A percentile compares a stretch with the other conserved stretches of the same genome.
Evolutionary conservation across 2,888 invertebrate species (phyloP).

Genomic region (Isoperla grammatica): DNA sequence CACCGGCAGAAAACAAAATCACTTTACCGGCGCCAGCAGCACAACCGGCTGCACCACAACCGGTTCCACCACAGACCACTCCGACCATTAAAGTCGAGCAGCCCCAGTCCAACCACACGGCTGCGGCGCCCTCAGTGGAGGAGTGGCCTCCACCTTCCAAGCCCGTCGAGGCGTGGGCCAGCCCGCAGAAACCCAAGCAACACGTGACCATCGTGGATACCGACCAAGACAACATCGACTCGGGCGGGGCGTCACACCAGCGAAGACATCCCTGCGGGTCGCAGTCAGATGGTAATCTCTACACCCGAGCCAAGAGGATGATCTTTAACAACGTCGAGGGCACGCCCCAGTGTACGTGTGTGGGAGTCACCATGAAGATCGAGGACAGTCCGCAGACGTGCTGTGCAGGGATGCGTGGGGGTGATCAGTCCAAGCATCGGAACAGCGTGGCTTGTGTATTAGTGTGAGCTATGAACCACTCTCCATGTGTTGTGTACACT

Average conservation of each 20-base stretch:
- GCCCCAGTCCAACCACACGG: neutral
- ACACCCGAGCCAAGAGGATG: slow-evolving; percentile 15
- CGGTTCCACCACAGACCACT: neutral
- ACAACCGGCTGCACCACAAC: neutral
- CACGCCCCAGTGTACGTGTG: neutral
- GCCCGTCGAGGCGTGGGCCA: neutral
- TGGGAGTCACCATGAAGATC: neutral
- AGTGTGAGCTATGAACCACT: neutral
- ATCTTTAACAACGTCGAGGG: slow-evolving; percentile 9
- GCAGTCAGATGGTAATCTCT: slow-evolving; percentile 22
- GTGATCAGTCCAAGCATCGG: slow-evolving; percentile 20
- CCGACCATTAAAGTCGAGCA: neutral
- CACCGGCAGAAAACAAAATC: neutral
- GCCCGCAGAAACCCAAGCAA: neutral
- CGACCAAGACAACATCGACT: neutral
- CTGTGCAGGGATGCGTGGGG: neutral
- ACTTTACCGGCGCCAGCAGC: neutral
- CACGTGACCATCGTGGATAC: slow-evolving; percentile 12
- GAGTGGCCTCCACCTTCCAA: slow-evolving; percentile 10
- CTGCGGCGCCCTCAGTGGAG: neutral
- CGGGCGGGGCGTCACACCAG: neutral
- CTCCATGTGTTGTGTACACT: neutral
- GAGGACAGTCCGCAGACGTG: slow-evolving; percentile 14
- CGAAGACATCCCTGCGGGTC: slow-evolving; percentile 9
- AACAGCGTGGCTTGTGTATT: slow-evolving; percentile 19